Evolutionary conservation across 2,113 vertebrate genomes (phyloP).

Genomic region (Scytalopus superciliaris): DNA sequence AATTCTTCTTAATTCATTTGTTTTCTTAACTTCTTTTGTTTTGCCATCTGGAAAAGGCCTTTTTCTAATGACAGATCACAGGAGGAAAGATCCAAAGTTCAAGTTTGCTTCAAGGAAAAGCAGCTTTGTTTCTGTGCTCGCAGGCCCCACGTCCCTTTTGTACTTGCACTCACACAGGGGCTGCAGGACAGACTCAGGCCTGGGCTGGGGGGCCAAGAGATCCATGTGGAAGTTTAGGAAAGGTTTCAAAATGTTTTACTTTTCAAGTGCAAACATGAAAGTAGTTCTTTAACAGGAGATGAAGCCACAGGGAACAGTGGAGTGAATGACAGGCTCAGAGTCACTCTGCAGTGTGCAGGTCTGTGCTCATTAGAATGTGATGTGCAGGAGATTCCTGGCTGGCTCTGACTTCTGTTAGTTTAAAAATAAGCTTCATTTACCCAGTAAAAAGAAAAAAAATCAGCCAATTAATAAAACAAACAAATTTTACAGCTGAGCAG

Average conservation of each 20-base stretch:
- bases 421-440: neutral
- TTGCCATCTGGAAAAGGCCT: conserved; percentile 39
- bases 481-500: neutral
- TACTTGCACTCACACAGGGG: neutral
- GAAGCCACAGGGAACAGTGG: neutral
- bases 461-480: neutral
- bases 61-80: conserved; percentile 22
- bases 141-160: neutral
- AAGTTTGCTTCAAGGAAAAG: neutral
- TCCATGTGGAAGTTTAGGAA: neutral
- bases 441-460: neutral
- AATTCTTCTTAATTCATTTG: conserved; percentile 43
- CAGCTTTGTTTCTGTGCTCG: neutral
- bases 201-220: neutral
- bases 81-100: conserved; percentile 14
- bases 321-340: neutral
- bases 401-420: neutral
- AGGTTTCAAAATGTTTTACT: neutral
- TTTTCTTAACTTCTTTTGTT: conserved; percentile 54
- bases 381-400: neutral
- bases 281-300: neutral
- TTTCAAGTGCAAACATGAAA: neutral
- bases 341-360: neutral
- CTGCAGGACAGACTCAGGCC: neutral
- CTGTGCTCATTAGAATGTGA: neutral